Conservation (phyloP, 2,797 vertebrate species). For the Loriculus beryllinus region DNA sequence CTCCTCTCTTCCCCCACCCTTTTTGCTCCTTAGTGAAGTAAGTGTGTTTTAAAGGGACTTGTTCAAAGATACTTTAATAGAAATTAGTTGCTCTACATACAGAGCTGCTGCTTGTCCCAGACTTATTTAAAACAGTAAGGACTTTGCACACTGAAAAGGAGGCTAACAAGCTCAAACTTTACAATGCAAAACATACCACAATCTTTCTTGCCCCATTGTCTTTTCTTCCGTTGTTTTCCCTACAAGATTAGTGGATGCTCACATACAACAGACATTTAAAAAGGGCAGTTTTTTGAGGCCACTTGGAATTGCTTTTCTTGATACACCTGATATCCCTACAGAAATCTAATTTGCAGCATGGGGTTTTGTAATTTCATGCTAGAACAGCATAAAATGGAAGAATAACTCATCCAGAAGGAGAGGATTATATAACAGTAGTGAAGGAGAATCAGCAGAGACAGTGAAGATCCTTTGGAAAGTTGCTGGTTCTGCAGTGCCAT, state of each 20-base stretch:
- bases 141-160: background rate
- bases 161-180: background rate
- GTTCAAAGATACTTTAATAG: background rate
- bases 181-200: background rate
- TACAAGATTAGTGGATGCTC: background rate
- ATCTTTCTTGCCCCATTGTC: background rate
- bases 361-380: slow-evolving; percentile 72
- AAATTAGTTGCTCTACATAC: background rate
- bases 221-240: background rate
- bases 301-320: slow-evolving; percentile 37
- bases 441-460: slow-evolving; percentile 44
- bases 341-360: slow-evolving; percentile 62
- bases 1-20: background rate
- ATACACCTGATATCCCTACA: slow-evolving; percentile 46
- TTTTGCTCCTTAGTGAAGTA: background rate
- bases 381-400: slow-evolving; percentile 70
- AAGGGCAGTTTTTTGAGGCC: slow-evolving; percentile 14
- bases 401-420: slow-evolving; percentile 60
- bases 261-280: background rate
- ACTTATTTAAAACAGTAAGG: background rate
- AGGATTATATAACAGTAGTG: slow-evolving; percentile 33
- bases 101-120: background rate
- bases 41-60: background rate
- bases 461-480: slow-evolving; percentile 38
- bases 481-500: slow-evolving; percentile 64